These are phyloP conservation scores for Vandiemenella viatica DNA, from an alignment of 2,888 invertebrate species.

Conservation along the genomic window DNA sequence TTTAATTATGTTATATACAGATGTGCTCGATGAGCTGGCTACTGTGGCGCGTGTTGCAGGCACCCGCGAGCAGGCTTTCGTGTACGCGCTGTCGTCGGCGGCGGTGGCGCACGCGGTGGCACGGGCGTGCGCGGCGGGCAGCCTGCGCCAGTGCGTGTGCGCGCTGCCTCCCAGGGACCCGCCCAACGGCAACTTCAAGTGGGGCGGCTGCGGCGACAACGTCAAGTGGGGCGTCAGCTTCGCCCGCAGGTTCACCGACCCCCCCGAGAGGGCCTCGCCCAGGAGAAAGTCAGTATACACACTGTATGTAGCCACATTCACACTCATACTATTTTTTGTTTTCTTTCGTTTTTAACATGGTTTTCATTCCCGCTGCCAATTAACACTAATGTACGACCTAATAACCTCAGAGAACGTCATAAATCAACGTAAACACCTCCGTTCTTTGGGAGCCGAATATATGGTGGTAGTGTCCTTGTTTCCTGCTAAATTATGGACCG, in stretches of 20 bases:
- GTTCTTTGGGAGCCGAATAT: no score
- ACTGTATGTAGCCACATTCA: neutral
- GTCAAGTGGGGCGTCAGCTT: constrained; percentile 56
- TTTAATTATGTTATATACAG: no score
- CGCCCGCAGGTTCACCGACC: constrained; percentile 54
- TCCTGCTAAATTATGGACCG: no score
- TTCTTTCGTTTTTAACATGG: no score
- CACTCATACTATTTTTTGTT: no score
- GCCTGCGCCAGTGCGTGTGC: constrained; percentile 62
- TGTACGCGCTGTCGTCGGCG: constrained; percentile 68
- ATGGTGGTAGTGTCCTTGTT: no score
- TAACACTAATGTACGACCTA: no score
- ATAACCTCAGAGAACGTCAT: no score
- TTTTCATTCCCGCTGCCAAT: no score
- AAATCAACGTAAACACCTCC: no score
- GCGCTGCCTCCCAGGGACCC: constrained; percentile 54
- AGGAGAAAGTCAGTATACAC: neutral
- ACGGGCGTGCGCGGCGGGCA: constrained; percentile 60
- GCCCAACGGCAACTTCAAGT: constrained; percentile 57
- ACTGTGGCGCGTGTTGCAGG: no score
- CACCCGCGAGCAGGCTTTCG: constrained; percentile 72
- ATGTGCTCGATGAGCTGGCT: no score
- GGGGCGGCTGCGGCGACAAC: constrained; percentile 81
- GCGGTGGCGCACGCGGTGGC: constrained; percentile 62
- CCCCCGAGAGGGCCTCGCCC: constrained; percentile 19